Evolutionary conservation across 2,113 vertebrate genomes (phyloP).

Genomic region (Caretta caretta): DNA sequence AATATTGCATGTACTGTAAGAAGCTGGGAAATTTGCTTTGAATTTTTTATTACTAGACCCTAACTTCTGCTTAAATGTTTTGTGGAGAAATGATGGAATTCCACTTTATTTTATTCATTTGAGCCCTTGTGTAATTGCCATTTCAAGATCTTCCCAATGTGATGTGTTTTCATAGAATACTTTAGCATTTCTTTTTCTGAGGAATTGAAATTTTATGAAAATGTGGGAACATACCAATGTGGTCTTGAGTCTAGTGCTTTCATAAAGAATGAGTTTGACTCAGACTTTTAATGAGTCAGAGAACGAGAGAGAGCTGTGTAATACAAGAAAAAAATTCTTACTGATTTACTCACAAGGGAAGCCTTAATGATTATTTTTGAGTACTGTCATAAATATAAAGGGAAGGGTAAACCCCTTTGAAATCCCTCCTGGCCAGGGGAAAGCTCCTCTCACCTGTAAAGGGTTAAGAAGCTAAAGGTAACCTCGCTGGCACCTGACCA

Average conservation of each 20-base stretch:
- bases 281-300: slow-evolving; percentile 10
- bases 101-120: background rate
- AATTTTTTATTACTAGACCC: background rate
- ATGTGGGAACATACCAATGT: background rate
- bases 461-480: too few species aligned
- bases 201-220: slow-evolving; percentile 23
- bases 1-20: background rate
- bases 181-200: background rate
- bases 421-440: too few species aligned
- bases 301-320: background rate
- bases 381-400: too few species aligned
- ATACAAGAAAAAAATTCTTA: background rate
- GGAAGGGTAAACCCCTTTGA: too few species aligned
- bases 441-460: too few species aligned
- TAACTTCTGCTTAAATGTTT: background rate
- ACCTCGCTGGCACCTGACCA: too few species aligned
- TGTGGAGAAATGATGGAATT: background rate
- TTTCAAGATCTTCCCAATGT: background rate
- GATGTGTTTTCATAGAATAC: background rate
- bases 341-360: background rate
- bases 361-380: background rate
- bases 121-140: background rate
- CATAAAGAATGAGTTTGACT: background rate
- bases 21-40: background rate
- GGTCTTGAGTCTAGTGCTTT: background rate